Evolutionary conservation across 2,888 invertebrate genomes (phyloP), one percentile per base, ranked within the genome.

Genomic region (Parnassius mnemosyne): DNA sequence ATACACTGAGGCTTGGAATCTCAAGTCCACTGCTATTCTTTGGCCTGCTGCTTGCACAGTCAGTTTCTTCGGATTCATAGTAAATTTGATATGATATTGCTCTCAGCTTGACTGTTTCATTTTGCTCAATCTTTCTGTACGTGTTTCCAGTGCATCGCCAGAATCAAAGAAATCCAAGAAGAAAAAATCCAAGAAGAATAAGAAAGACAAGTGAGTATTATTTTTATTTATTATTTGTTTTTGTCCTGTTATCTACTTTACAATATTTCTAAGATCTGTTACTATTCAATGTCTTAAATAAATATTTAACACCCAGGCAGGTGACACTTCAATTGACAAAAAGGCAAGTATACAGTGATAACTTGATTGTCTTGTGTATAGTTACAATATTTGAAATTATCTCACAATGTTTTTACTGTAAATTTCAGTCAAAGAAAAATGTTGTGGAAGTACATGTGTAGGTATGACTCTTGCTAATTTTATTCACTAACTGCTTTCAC

Each of bases 141-240:
- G 44, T 58, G 10, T 46, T 90, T 83, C 2, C 87, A 96, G 96
- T 77, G 93, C 94, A 53, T 94, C 95, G 58, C 95, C 95, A 70
- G 95, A 95, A 76, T 92, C 93, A 41, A 96, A 94, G 84, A 94
- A 94, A 78, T 90, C 94, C 68, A 96, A 95, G 89, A 96, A 95
- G 93, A 96, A 95, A 89, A 96, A 95, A 81, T 93, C 95, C 0
- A 96, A 95, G 84, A 95, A 94, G 85, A 93, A 93, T 78, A 95
- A 95, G 83, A 95, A 94, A 84, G 94, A 95, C 71, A 95, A 94
- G 95, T 95, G 90, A 92, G 93, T 93, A 80, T 66, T 60, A 20
- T 56, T 64, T 59, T 53, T 66, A 9, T 46, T 9, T 13, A 7
- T 61, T 61, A 53, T 65, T 61, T 63, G 53, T 66, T 66, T 61